These are phyloP conservation scores for Physocephala rufipes DNA, from an alignment of 2,888 invertebrate genomes.

Conservation along the genomic window DNA sequence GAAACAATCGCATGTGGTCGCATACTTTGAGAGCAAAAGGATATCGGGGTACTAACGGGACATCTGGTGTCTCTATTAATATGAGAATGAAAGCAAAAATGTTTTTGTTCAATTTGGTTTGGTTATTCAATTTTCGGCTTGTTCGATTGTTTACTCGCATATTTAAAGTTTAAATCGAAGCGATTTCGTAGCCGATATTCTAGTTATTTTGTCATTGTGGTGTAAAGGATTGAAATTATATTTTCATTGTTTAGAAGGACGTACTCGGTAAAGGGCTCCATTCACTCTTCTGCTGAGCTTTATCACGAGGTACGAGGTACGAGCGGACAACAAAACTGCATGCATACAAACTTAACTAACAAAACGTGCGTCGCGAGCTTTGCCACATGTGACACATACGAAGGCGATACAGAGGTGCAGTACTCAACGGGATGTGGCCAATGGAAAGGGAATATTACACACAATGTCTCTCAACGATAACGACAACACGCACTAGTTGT, in stretches of 20 bases:
- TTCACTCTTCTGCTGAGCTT: too few relatives aligned
- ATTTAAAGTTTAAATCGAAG: background rate
- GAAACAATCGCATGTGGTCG: conserved; percentile 12
- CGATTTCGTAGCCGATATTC: background rate
- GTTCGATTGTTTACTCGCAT: background rate
- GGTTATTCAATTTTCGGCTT: background rate
- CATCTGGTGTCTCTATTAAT: background rate
- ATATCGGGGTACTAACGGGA: background rate
- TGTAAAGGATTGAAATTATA: background rate
- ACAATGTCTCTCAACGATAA: background rate
- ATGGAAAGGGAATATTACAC: background rate
- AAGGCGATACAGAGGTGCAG: background rate
- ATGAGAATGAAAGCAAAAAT: conserved; percentile 7
- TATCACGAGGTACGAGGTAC: background rate
- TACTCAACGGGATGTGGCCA: background rate
- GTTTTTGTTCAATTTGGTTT: background rate
- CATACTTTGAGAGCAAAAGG: too few relatives aligned
- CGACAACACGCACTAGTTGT: conserved; percentile 7
- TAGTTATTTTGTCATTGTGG: background rate
- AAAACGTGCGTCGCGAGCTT: background rate
- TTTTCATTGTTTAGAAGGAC: too few relatives aligned
- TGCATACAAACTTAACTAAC: conserved; percentile 16
- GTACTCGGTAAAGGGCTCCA: too few relatives aligned
- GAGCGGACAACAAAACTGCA: background rate
- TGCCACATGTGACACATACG: background rate